phyloP scores from a whole-genome alignment of 1,140 invertebrate genomes.

The Lepidurus apus region DNA sequence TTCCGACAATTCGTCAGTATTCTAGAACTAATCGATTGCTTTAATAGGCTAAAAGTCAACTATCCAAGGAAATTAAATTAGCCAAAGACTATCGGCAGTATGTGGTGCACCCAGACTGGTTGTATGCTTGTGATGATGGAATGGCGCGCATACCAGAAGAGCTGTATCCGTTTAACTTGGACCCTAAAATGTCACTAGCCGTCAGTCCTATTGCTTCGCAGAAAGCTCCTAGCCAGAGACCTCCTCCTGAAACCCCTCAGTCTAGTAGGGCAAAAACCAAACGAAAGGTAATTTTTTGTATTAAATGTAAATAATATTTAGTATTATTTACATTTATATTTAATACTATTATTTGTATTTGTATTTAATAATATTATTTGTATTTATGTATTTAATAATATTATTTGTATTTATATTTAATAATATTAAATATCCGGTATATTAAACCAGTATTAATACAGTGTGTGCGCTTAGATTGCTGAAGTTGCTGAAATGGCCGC shows the following conservation, averaged over 20 bases:
- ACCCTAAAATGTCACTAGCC: conserved; percentile 41
- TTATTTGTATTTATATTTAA: neutral
- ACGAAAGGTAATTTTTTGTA: neutral
- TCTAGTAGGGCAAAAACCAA: neutral
- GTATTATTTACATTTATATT: neutral
- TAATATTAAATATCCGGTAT: neutral
- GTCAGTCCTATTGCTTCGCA: conserved; percentile 5
- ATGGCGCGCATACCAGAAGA: conserved; percentile 44
- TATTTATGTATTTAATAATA: neutral
- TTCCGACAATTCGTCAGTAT: neutral
- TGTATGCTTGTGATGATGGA: conserved; percentile 45
- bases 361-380: neutral
- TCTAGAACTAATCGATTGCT: neutral
- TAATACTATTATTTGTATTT: neutral
- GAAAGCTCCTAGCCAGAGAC: neutral
- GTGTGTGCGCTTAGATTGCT: no score
- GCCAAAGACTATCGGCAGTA: conserved; percentile 44
- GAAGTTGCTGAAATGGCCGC: neutral
- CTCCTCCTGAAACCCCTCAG: neutral
- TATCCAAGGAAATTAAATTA: conserved; percentile 45
- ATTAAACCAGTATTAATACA: no score
- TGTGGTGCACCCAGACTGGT: conserved; percentile 47
- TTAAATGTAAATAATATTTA: neutral
- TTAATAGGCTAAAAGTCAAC: conserved; percentile 43
- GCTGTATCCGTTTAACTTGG: conserved; percentile 46